Percentiles rank a stretch among this genome's conserved stretches.
Evolutionary conservation across 1,140 invertebrate genomes (phyloP).

Genomic region (Drosophila teissieri): DNA sequence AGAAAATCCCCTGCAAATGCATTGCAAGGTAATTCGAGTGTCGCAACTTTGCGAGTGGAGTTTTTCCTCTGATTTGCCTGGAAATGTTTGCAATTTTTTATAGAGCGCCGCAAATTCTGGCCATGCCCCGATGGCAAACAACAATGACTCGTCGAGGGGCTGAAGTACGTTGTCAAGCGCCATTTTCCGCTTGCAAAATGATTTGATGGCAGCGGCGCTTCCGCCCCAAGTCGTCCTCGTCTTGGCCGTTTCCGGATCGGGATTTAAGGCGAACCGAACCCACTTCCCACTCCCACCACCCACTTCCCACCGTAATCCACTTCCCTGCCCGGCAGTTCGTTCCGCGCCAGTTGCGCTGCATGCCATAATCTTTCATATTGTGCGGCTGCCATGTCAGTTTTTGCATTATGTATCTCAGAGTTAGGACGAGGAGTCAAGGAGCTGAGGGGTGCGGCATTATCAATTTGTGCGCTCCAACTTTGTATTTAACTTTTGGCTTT

Average conservation of each 20-base stretch:
- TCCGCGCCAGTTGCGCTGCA: constrained; percentile 69
- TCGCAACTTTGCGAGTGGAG: constrained; percentile 5
- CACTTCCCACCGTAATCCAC: background rate
- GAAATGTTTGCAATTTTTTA: constrained; percentile 62
- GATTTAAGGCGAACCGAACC: background rate
- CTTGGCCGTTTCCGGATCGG: constrained; percentile 22
- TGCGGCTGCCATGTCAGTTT: constrained; percentile 55
- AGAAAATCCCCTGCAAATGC: too few species aligned
- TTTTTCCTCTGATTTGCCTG: constrained; percentile 32
- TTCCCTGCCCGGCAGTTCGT: constrained; percentile 22
- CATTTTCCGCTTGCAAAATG: constrained; percentile 81
- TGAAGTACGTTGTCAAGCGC: constrained; percentile 57
- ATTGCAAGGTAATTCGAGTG: constrained; percentile 1
- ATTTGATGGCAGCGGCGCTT: constrained; percentile 80
- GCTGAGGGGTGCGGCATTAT: constrained; percentile 54
- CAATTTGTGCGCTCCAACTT: constrained; percentile 80
- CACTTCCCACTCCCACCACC: background rate
- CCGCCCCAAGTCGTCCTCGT: constrained; percentile 56
- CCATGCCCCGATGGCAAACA: constrained; percentile 50
- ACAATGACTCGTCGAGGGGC: constrained; percentile 39
- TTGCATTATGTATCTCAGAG: constrained; percentile 58
- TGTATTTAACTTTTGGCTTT: constrained; percentile 81
- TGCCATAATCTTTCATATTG: constrained; percentile 79
- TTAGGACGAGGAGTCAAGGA: constrained; percentile 7
- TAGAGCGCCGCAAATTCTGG: constrained; percentile 60